Conservation (phyloP, 1,140 invertebrate genomes). For the Agrilus planipennis region DNA sequence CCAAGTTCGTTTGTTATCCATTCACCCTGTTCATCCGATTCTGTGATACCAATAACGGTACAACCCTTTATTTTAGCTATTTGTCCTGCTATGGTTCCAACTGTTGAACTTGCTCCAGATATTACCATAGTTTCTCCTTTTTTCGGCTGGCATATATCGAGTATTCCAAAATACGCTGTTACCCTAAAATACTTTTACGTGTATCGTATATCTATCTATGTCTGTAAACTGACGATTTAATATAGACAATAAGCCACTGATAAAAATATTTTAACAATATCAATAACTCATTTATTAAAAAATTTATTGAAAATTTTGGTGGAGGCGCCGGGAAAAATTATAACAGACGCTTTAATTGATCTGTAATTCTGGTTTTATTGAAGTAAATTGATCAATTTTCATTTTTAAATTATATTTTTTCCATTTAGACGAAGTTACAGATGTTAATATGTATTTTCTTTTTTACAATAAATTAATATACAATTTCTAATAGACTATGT, state of each 20-base stretch:
- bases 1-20: constrained; percentile 49
- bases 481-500: no score
- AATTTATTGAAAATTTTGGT: no score
- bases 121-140: constrained; percentile 55
- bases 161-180: constrained; percentile 60
- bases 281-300: background rate
- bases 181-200: constrained; percentile 11
- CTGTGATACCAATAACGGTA: constrained; percentile 58
- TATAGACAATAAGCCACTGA: background rate
- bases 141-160: constrained; percentile 56
- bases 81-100: constrained; percentile 61
- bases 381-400: no score
- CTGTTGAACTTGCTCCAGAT: constrained; percentile 54
- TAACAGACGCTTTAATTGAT: no score
- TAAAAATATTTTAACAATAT: background rate
- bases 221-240: background rate
- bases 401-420: no score
- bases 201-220: background rate
- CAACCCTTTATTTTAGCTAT: constrained; percentile 58
- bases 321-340: no score
- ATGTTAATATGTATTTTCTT: no score
- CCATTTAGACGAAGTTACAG: no score
- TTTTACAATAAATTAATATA: no score
- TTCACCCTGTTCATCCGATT: constrained; percentile 53
- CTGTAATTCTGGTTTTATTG: no score